Evolutionary conservation across 2,888 invertebrate genomes (phyloP), one percentile per base, ranked within the genome.

Genomic region (Scaptomyza cyrtandrae): DNA sequence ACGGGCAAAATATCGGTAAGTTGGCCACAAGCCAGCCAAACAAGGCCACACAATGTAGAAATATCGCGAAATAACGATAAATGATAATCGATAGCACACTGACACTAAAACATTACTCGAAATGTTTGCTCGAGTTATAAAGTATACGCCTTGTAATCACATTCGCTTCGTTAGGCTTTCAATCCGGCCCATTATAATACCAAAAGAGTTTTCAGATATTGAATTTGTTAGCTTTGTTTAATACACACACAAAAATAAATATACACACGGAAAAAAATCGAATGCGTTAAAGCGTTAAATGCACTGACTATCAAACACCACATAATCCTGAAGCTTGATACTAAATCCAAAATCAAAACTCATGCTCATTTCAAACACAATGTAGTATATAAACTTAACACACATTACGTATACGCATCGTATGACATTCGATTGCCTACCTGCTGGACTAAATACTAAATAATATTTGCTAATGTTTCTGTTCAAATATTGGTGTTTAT

Each of bases 1-100:
- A 85, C 90, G 75, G 90, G 90, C 84, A 88, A 90, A 77, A 89
- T 90, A 82, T 90, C 90, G 90, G 90, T 90, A 90, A 90, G 90
- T 90, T 75, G 66, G 68, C 69, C 59, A 52, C 45, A 35, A 45
- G 63, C 50, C 53, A 37, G 54, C 43, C 62, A 24, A 29, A 39
- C 46, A 13, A 62, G 50, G 50, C 50, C 49, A 37, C 24, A 56
- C 16, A 53, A 50, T 31, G 43, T 62, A 71, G 71, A 33, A 54
- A 9, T 54, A 60, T 31, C 37, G 19, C 9, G 45, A 29, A 13
- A 45, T 24, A 16, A n/a, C 24, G 14, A 39, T 14, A 14, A 39
- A 14, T 14, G 13, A 24, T 48, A 49, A 54, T 63, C 35, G 53
- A 55, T 73, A 64, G 53, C 48, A 71, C 59, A 60, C 71, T 16